Percentiles rank a stretch among this genome's conserved stretches.
phyloP scores from a whole-genome alignment of 2,113 vertebrate species.

The Micronycteris hirsuta region DNA sequence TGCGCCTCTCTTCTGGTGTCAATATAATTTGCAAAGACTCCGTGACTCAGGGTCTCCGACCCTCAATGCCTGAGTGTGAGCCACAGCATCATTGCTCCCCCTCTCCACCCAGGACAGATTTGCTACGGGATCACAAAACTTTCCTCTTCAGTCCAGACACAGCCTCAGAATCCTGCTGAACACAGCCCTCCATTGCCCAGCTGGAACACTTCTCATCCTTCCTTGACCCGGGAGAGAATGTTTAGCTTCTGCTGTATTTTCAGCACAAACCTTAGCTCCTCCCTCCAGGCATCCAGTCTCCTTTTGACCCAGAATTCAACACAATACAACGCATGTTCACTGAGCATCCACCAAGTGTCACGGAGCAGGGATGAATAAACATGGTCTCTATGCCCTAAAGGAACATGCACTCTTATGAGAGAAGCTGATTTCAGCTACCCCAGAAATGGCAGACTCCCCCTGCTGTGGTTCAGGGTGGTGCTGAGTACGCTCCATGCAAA shows the following conservation, averaged over 20 bases:
- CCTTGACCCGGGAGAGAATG: neutral
- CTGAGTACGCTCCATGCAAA: neutral
- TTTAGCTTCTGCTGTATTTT: neutral
- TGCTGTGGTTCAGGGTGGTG: neutral
- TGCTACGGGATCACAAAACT: neutral
- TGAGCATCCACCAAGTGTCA: neutral
- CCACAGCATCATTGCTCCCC: rapidly evolving
- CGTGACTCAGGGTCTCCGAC: neutral
- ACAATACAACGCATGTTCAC: neutral
- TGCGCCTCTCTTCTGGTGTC: too few species aligned
- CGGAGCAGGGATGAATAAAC: neutral
- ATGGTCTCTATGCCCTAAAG: neutral
- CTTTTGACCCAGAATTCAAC: neutral
- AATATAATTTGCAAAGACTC: neutral
- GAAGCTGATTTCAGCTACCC: neutral
- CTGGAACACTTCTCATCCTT: neutral
- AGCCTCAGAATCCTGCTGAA: neutral
- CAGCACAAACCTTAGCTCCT: neutral
- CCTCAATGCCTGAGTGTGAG: neutral
- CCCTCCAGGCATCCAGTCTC: neutral
- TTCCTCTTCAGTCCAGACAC: neutral
- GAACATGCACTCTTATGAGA: neutral
- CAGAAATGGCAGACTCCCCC: neutral
- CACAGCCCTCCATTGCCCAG: neutral
- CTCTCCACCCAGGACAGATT: neutral